Conservation (phyloP, 2,797 vertebrate species). For the Lagocephalus sceleratus region DNA sequence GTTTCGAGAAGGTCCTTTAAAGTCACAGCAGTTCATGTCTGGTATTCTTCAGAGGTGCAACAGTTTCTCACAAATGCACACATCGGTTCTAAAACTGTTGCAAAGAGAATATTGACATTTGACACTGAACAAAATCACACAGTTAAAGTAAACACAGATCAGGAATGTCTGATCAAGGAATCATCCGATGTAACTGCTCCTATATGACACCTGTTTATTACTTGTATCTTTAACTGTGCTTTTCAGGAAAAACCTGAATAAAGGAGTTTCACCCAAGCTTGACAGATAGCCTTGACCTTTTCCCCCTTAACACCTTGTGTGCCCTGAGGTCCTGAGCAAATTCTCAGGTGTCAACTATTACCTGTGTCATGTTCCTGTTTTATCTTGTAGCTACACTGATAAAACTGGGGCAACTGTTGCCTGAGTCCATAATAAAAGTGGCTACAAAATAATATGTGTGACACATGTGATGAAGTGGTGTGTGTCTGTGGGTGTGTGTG, state of each 20-base stretch:
- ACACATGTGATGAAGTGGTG: no score
- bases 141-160: background rate
- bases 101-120: background rate
- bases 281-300: slow-evolving; percentile 20
- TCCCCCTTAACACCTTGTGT: slow-evolving; percentile 38
- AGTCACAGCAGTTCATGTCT: background rate
- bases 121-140: background rate
- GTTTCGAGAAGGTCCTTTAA: background rate
- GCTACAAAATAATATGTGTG: no score
- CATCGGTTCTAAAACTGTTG: background rate
- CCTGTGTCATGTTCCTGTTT: slow-evolving; percentile 12
- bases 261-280: background rate
- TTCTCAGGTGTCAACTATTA: slow-evolving; percentile 44
- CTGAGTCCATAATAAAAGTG: no score
- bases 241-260: background rate
- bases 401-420: no score
- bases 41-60: background rate
- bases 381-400: no score
- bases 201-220: background rate
- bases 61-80: background rate
- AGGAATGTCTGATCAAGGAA: background rate
- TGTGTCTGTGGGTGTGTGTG: no score
- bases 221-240: background rate
- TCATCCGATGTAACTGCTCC: no score
- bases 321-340: slow-evolving; percentile 54